phyloP scores from a whole-genome alignment of 2,888 invertebrate genomes.

The Synergus japonicus region DNA sequence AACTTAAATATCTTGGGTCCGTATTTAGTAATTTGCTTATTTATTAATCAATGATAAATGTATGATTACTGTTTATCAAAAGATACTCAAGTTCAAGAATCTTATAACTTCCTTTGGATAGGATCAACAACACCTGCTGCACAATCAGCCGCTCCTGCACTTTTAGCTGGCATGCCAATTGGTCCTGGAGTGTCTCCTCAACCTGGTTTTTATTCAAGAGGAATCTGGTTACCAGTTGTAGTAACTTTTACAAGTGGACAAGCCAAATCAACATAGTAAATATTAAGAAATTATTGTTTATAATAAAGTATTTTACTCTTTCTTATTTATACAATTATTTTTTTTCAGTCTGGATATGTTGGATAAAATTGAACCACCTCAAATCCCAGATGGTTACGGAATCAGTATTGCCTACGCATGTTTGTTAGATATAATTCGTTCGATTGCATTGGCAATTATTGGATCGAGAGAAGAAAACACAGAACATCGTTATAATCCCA shows the following conservation, averaged over 20 bases:
- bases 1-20: not conserved
- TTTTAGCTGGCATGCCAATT: slow-evolving; percentile 82
- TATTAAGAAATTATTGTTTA: slow-evolving; percentile 57
- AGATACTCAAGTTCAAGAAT: slow-evolving; percentile 4
- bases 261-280: slow-evolving; percentile 95
- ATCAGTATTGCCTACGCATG: slow-evolving; percentile 97
- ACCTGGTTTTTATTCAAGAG: slow-evolving; percentile 94
- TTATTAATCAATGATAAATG: not conserved
- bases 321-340: slow-evolving; percentile 21
- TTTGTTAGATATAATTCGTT: slow-evolving; percentile 93
- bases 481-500: slow-evolving; percentile 76
- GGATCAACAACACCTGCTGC: slow-evolving; percentile 76
- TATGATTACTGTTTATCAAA: slow-evolving; percentile 16
- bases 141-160: slow-evolving; percentile 82
- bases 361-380: slow-evolving; percentile 95
- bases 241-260: slow-evolving; percentile 91
- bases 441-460: slow-evolving; percentile 86
- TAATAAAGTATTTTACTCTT: slow-evolving; percentile 35
- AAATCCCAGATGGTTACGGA: slow-evolving; percentile 97
- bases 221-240: slow-evolving; percentile 94
- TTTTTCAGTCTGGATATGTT: slow-evolving; percentile 92
- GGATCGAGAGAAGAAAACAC: slow-evolving; percentile 78
- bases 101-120: slow-evolving; percentile 43
- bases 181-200: slow-evolving; percentile 92
- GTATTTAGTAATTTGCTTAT: not conserved